Evolutionary conservation across 1,140 invertebrate species (phyloP).

Genomic region (Musca vetustissima): DNA sequence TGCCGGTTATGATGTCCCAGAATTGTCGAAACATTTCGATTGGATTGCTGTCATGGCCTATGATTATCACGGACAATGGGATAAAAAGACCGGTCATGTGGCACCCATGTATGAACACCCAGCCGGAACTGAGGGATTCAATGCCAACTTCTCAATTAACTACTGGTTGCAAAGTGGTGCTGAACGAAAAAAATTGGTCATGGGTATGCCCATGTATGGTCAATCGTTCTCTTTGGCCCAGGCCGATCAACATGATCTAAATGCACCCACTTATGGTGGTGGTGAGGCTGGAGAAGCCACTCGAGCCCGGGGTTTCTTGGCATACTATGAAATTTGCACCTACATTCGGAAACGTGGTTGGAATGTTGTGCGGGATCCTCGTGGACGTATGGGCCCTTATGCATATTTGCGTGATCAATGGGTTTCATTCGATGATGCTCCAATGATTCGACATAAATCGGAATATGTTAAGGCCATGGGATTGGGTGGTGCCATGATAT

Average conservation of each 20-base stretch:
- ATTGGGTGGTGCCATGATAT: slow-evolving; percentile 83
- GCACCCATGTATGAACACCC: slow-evolving; percentile 75
- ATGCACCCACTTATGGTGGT: slow-evolving; percentile 72
- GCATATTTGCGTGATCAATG: slow-evolving; percentile 75
- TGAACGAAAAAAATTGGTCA: slow-evolving; percentile 69
- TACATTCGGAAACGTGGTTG: slow-evolving; percentile 66
- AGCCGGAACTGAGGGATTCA: slow-evolving; percentile 72
- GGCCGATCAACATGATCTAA: slow-evolving; percentile 64
- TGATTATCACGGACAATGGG: slow-evolving; percentile 85
- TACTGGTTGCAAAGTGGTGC: slow-evolving; percentile 81
- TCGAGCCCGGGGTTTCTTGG: slow-evolving; percentile 75
- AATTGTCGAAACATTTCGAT: slow-evolving; percentile 71
- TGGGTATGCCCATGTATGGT: slow-evolving; percentile 85
- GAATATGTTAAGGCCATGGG: slow-evolving; percentile 74
- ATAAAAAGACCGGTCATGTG: slow-evolving; percentile 81
- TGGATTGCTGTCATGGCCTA: slow-evolving; percentile 86
- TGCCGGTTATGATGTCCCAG: slow-evolving; percentile 74
- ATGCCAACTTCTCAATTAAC: slow-evolving; percentile 80
- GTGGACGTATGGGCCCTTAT: slow-evolving; percentile 74
- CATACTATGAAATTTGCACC: slow-evolving; percentile 86
- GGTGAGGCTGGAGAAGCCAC: slow-evolving; percentile 80
- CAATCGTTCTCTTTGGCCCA: slow-evolving; percentile 79
- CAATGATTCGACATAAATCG: slow-evolving; percentile 71
- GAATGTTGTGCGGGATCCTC: slow-evolving; percentile 68
- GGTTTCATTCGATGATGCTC: slow-evolving; percentile 82